Evolutionary conservation across 2,888 invertebrate species (phyloP).

Genomic region (Ormyrus nitidulus): DNA sequence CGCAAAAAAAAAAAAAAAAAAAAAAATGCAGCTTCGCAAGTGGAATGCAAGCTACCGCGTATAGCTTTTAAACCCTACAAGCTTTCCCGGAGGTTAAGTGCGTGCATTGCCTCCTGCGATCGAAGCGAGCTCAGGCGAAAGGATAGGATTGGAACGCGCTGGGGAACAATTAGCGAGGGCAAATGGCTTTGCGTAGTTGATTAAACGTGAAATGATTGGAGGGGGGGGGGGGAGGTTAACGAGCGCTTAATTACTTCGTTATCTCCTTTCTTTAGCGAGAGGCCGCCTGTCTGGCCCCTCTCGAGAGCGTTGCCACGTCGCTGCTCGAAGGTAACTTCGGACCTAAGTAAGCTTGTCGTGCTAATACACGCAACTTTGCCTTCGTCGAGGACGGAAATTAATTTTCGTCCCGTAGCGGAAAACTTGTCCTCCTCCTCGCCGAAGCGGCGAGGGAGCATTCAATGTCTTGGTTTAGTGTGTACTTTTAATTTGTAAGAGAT

Average conservation of each 20-base stretch:
- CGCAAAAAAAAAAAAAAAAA: neutral
- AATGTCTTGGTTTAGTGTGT: no score
- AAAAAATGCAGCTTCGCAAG: neutral
- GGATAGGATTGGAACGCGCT: neutral
- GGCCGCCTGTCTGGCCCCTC: no score
- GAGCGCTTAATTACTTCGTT: conserved; percentile 62
- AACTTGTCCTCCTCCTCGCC: no score
- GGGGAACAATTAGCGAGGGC: conserved; percentile 55
- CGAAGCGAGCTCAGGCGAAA: neutral
- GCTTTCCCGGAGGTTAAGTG: neutral
- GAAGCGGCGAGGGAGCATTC: no score
- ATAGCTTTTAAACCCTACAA: neutral
- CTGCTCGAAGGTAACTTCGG: conserved; percentile 1
- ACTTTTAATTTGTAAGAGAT: no score
- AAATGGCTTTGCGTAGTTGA: conserved; percentile 62
- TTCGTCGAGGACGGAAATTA: conserved; percentile 49
- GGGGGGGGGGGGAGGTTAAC: conserved; percentile 47
- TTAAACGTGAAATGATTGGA: conserved; percentile 61
- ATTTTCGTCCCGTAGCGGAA: conserved; percentile 40
- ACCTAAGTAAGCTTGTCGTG: conserved; percentile 37
- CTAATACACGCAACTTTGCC: conserved; percentile 49
- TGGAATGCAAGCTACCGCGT: neutral
- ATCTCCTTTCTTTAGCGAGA: conserved; percentile 59
- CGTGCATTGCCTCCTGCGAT: neutral
- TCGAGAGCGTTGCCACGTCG: neutral